Evolutionary conservation across 2,113 vertebrate species (phyloP), one percentile per base, ranked within the genome.

Genomic region (Cyanoramphus novaezelandiae): DNA sequence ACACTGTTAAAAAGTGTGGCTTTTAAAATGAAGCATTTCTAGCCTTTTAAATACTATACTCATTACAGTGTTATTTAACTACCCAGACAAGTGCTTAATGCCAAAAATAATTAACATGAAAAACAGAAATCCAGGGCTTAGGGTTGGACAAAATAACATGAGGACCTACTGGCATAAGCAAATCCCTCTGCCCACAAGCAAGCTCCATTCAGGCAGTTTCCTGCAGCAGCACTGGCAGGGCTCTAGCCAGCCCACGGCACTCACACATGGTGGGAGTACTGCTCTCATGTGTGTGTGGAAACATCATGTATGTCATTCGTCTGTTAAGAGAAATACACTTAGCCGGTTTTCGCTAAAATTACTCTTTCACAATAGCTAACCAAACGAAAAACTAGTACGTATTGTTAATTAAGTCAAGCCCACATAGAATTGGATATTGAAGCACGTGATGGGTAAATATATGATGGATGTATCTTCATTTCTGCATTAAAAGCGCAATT

Each of bases 401-500:
- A n/a, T 10, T n/a, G 62, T 41, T 67, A 92, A 86, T 80, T 37
- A 41, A 62, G 79, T 63, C 63, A 91, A 86, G 53, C 67, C 78
- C 79, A 90, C 28, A 35, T 0, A 91, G 90, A 77, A 78, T 21
- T 68, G 72, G 59, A 80, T 95, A 62, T 41, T 70, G 67, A 95
- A 96, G 82, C 35, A 68, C 70, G 52, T 33, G 10, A 50, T 90
- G 35, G 16, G 72, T 80, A 95, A 96, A 89, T 44, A 82, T 17
- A 49, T 55, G 33, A 90, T 46, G 85, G 35, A 20, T 39, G 49
- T 55, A 83, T 86, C 91, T 94, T 84, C 83, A 37, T 33, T 95
- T 88, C 77, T 89, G 71, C 78, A 95, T 90, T 81, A 96, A 97
- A 97, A 94, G 94, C 94, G 90, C 95, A 97, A 88, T 74, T 82